These are phyloP conservation scores for Troilus luridus DNA, from an alignment of 2,888 invertebrate species.

Conservation along the genomic window DNA sequence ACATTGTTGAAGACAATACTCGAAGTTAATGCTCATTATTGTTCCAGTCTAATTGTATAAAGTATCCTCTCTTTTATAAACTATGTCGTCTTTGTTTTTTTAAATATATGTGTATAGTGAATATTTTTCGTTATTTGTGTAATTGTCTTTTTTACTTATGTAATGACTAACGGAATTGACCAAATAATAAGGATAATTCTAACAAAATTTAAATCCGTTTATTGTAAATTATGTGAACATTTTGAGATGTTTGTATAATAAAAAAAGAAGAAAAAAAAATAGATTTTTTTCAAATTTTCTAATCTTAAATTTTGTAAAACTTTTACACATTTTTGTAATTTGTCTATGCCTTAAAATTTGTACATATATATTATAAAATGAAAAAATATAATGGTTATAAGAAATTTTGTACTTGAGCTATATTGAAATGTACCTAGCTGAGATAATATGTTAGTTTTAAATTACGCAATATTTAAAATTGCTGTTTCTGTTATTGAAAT, in stretches of 20 bases:
- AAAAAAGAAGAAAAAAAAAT: conserved; percentile 40
- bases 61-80: not conserved
- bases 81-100: not conserved
- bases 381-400: conserved; percentile 37
- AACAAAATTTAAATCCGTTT: not conserved
- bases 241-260: conserved; percentile 47
- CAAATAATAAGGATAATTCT: conserved; percentile 47
- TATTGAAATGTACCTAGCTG: conserved; percentile 56
- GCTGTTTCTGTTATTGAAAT: conserved; percentile 1
- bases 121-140: not conserved
- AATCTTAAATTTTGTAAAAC: conserved; percentile 55
- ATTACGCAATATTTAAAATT: not conserved
- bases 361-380: conserved; percentile 48
- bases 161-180: conserved; percentile 57
- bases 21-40: conserved; percentile 21
- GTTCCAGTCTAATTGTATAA: conserved; percentile 13
- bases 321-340: conserved; percentile 62
- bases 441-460: conserved; percentile 46
- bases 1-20: conserved; percentile 38
- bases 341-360: conserved; percentile 60
- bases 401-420: conserved; percentile 54
- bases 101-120: not conserved
- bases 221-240: conserved; percentile 51
- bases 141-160: conserved; percentile 39
- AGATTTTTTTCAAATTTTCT: conserved; percentile 59